Conservation (phyloP, 2,888 invertebrate genomes). For the Agrenia bidenticulata region DNA sequence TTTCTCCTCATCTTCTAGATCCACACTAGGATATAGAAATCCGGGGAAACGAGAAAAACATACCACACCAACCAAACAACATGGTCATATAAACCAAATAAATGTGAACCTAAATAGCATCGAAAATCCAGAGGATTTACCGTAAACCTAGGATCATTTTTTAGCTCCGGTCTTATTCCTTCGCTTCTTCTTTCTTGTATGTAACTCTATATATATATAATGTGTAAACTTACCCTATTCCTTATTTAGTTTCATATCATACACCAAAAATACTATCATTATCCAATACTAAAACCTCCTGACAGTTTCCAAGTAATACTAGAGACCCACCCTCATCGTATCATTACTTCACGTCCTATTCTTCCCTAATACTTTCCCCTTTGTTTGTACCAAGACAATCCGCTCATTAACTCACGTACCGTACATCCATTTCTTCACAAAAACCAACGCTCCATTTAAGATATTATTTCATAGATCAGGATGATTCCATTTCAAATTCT, state of each 20-base stretch:
- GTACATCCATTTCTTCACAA: no score
- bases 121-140: conserved; percentile 43
- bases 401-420: neutral
- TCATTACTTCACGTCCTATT: conserved; percentile 8
- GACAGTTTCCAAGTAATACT: neutral
- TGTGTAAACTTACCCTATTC: neutral
- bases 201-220: no score
- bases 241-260: neutral
- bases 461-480: no score
- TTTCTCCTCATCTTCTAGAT: neutral
- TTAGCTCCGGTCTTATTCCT: neutral
- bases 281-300: neutral
- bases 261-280: conserved; percentile 2
- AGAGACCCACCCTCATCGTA: neutral
- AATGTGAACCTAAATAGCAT: conserved; percentile 41
- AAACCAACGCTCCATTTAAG: no score
- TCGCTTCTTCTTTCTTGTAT: neutral
- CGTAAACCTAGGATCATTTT: conserved; percentile 18
- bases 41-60: neutral
- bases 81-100: conserved; percentile 31
- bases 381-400: conserved; percentile 3
- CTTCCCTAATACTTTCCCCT: neutral
- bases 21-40: neutral
- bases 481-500: no score
- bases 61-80: conserved; percentile 15